phyloP scores from a whole-genome alignment of 2,888 invertebrate species.

The Drosophila maculinotata region DNA sequence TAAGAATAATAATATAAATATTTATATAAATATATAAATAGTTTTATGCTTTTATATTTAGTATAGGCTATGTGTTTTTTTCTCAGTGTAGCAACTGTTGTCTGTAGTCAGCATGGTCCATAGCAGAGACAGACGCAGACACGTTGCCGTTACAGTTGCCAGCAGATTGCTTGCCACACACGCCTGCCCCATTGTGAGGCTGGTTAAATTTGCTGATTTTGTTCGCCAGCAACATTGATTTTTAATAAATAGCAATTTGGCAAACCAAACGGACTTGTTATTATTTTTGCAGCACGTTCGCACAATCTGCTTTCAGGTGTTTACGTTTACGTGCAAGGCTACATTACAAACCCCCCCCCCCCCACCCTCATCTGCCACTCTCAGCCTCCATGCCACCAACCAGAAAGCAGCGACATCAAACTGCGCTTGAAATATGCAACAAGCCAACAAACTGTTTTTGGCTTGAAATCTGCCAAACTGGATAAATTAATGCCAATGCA shows the following conservation, averaged over 20 bases:
- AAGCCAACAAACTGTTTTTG: conserved; percentile 36
- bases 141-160: conserved; percentile 17
- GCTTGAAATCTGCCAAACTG: conserved; percentile 28
- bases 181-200: too few relatives aligned
- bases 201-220: conserved; percentile 77
- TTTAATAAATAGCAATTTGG: conserved; percentile 78
- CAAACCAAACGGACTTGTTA: conserved; percentile 64
- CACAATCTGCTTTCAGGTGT: conserved; percentile 52
- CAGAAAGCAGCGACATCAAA: conserved; percentile 18
- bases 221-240: conserved; percentile 70
- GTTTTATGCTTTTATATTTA: too few relatives aligned
- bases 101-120: conserved; percentile 8
- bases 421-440: conserved; percentile 67
- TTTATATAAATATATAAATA: too few relatives aligned
- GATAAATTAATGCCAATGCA: conserved; percentile 48
- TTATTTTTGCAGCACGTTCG: conserved; percentile 64
- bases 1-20: too few relatives aligned
- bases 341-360: neutral
- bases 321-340: conserved; percentile 28
- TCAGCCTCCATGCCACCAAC: neutral
- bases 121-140: conserved; percentile 9
- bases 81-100: conserved; percentile 21
- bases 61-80: too few relatives aligned
- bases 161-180: conserved; percentile 24
- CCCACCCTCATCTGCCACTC: neutral